Evolutionary conservation across 2,888 invertebrate genomes (phyloP).

Genomic region (Eupithecia pulchellata): DNA sequence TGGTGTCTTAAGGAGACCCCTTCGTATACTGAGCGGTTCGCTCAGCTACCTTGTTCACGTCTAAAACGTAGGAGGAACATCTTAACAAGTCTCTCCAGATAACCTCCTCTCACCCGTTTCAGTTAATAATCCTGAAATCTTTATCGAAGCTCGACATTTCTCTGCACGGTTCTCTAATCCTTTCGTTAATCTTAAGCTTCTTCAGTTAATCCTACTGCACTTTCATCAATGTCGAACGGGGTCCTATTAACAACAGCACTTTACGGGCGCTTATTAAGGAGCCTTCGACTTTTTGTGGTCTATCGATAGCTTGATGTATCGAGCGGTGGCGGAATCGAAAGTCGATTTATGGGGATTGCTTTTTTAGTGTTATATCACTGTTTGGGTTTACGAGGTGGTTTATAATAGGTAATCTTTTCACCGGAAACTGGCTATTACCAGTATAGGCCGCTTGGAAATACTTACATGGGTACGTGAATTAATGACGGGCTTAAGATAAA

Average conservation of each 20-base stretch:
- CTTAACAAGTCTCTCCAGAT: not conserved
- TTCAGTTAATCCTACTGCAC: constrained; percentile 21
- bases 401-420: constrained; percentile 5
- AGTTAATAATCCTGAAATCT: constrained; percentile 19
- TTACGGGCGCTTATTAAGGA: constrained; percentile 31
- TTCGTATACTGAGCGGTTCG: too few species aligned
- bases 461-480: not conserved
- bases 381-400: constrained; percentile 14
- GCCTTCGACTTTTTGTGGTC: constrained; percentile 36
- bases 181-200: constrained; percentile 42
- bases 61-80: not conserved
- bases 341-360: constrained; percentile 22
- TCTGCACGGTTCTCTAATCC: constrained; percentile 38
- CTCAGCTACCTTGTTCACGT: not conserved
- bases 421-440: not conserved
- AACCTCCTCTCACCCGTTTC: constrained; percentile 3
- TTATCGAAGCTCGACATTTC: constrained; percentile 9
- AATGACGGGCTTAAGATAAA: not conserved
- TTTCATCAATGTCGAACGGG: constrained; percentile 51
- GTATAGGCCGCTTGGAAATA: not conserved
- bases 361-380: constrained; percentile 16
- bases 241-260: constrained; percentile 44
- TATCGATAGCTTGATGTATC: constrained; percentile 33
- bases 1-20: too few species aligned
- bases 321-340: constrained; percentile 21